phyloP scores from a whole-genome alignment of 2,113 vertebrate genomes.

The Calidris pygmaea region DNA sequence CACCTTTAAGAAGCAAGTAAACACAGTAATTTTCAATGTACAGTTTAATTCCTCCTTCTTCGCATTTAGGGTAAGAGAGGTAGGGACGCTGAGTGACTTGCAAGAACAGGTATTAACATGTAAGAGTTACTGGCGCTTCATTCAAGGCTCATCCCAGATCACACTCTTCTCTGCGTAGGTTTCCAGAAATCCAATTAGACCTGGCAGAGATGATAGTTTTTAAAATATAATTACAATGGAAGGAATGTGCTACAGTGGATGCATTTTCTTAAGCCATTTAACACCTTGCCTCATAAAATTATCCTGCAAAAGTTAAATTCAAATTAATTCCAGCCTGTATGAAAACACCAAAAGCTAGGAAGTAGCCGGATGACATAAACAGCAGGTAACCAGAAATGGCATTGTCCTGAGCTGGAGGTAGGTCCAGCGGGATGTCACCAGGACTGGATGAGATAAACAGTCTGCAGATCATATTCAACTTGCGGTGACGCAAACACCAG shows the following conservation, averaged over 20 bases:
- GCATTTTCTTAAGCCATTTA: not conserved
- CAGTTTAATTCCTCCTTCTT: not conserved
- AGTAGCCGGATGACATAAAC: not conserved
- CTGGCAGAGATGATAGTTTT: not conserved
- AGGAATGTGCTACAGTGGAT: not conserved
- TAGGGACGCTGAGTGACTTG: not conserved
- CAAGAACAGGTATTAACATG: conserved; percentile 6
- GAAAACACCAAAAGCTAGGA: not conserved
- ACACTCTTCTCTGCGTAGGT: not conserved
- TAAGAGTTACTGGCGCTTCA: not conserved
- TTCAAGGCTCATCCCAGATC: not conserved
- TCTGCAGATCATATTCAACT: not conserved
- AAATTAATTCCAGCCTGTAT: not conserved
- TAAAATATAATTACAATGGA: not conserved
- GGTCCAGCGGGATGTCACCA: not conserved
- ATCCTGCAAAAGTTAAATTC: not conserved
- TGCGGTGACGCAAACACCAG: not conserved
- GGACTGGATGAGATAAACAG: not conserved
- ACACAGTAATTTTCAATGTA: not conserved
- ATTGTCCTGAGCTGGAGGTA: not conserved
- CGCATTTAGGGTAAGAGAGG: not conserved
- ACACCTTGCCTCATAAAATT: not conserved
- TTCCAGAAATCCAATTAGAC: conserved; percentile 29
- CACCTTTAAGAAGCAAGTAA: not conserved
- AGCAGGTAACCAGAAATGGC: not conserved